These are phyloP conservation scores for Microcebus lehilahytsara DNA, from an alignment of 2,113 vertebrate species.

Conservation along the genomic window DNA sequence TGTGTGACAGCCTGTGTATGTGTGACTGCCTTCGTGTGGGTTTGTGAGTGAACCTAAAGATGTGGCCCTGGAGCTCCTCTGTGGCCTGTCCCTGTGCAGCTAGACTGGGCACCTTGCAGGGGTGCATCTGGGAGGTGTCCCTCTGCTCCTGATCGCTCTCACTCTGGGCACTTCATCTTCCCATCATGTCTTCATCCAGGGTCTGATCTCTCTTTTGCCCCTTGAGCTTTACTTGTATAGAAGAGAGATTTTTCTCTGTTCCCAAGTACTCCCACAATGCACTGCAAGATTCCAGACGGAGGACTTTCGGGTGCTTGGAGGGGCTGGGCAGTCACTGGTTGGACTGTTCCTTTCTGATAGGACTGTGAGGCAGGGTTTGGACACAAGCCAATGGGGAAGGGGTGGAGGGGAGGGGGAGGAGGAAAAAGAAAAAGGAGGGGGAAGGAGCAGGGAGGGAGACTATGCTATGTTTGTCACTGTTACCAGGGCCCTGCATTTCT, in stretches of 20 bases:
- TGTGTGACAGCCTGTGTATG: no score
- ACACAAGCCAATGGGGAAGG: constrained; percentile 91
- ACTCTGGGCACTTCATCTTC: neutral
- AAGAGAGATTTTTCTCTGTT: neutral
- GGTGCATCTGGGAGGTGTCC: neutral
- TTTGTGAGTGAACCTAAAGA: neutral
- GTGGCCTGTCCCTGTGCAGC: neutral
- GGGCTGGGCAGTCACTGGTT: constrained; percentile 90
- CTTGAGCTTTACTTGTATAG: neutral
- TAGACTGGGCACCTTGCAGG: neutral
- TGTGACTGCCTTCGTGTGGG: neutral
- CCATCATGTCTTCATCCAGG: neutral
- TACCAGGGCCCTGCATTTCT: constrained; percentile 84
- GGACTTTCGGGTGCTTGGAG: constrained; percentile 32
- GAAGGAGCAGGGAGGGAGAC: constrained; percentile 79
- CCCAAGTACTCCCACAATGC: constrained; percentile 87
- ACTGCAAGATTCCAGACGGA: constrained; percentile 80
- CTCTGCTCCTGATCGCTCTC: neutral
- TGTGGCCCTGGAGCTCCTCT: neutral
- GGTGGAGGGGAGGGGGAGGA: constrained; percentile 67
- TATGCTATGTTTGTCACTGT: constrained; percentile 79
- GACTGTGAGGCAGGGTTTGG: constrained; percentile 86
- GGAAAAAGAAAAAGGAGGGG: constrained; percentile 76
- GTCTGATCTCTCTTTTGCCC: neutral
- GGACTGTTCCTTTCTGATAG: constrained; percentile 89